Evolutionary conservation across 2,113 vertebrate genomes (phyloP), one percentile per base, ranked within the genome.

Genomic region (Anarhynchus alexandrinus): DNA sequence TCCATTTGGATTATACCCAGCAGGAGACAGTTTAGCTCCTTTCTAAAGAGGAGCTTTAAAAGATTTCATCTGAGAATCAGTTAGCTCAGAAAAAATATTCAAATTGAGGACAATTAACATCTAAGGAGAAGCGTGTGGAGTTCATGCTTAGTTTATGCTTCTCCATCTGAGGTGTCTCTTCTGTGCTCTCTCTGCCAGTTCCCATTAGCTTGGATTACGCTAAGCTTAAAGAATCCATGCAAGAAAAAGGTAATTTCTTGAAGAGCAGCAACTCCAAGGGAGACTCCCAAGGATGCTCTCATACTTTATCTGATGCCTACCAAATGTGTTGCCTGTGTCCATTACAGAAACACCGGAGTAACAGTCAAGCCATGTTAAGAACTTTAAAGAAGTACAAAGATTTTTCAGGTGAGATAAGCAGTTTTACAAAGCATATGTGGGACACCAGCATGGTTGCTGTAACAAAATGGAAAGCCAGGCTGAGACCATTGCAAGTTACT

Each of bases 11-110:
- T 95, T 95, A 92, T 51, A 84, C 88, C 1, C 96, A 97, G 94
- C 92, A 89, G 94, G 94, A 94, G 88, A 82, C 51, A 85, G 74
- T 51, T 96, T 82, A 96, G 42, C 78, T 95, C 45, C 47, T 83
- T 91, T 93, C 18, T 27, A 69, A 82, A 94, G 19, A 83, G 18
- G 14, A 58, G 40, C n/a, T 93, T 94, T 61, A 72, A 90, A 91
- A 89, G 74, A 82, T 93, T 91, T 83, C 15, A 72, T 82, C 81
- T 86, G 55, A 77, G 74, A 95, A 69, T 59, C 54, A 62, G 78
- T 88, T 78, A 61, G 66, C 59, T 95, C 86, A 74, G 77, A 86
- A 95, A 96, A 87, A 1, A 6, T 38, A 38, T 91, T 93, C 67
- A 45, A 62, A 76, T 83, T 65, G 64, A 91, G 64, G 27, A 88